Evolutionary conservation across 2,113 vertebrate genomes (phyloP).

Genomic region (Lamprologus ornatipinnis): DNA sequence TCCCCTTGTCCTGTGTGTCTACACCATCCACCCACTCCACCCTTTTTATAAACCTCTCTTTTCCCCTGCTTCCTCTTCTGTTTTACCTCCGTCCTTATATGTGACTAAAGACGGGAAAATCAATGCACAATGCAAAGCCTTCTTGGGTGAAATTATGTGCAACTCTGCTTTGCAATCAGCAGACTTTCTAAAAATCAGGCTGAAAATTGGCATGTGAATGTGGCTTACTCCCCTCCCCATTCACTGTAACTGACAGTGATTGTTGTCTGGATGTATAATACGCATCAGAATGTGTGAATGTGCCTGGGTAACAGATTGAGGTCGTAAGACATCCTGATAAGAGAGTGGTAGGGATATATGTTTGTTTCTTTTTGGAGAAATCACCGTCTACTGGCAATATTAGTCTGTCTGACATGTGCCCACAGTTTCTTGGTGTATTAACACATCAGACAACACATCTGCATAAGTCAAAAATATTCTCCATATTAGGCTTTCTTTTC

Average conservation of each 20-base stretch:
- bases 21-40: not conserved
- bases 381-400: not conserved
- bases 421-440: not conserved
- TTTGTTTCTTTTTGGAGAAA: not conserved
- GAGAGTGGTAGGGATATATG: not conserved
- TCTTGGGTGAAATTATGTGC: slow-evolving; percentile 26
- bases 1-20: not conserved
- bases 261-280: not conserved
- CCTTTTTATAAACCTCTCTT: not conserved
- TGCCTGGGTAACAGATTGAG: not conserved
- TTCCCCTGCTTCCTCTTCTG: not conserved
- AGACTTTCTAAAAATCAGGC: not conserved
- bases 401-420: not conserved
- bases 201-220: not conserved
- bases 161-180: slow-evolving; percentile 31
- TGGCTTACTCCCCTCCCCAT: not conserved
- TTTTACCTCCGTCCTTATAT: not conserved
- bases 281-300: not conserved
- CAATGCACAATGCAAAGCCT: not conserved
- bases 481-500: not conserved
- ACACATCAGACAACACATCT: not conserved
- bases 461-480: not conserved
- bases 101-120: not conserved
- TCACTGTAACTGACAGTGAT: not conserved
- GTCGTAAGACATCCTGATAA: not conserved